These are phyloP conservation scores for Dipodomys stephensi DNA, from an alignment of 2,113 vertebrate species.

Conservation along the genomic window DNA sequence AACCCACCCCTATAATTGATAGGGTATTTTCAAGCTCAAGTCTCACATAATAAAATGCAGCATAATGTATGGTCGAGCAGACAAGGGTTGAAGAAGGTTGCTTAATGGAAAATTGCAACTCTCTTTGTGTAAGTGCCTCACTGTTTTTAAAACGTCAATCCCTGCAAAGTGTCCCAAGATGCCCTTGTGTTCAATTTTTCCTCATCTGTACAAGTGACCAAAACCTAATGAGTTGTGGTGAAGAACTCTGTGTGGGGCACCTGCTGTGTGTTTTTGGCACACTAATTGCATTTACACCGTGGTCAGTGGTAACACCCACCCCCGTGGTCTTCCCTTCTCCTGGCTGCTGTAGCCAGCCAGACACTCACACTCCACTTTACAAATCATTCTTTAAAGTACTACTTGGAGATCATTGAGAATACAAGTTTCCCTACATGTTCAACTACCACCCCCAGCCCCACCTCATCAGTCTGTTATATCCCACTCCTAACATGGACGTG, in stretches of 20 bases:
- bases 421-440: not conserved
- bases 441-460: not conserved
- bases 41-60: slow-evolving; percentile 53
- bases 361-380: not conserved
- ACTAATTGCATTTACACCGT: not conserved
- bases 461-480: not conserved
- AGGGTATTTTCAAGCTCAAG: slow-evolving; percentile 56
- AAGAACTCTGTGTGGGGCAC: not conserved
- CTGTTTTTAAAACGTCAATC: not conserved
- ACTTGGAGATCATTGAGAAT: not conserved
- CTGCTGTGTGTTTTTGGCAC: not conserved
- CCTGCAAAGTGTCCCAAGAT: not conserved
- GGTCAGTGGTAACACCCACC: too few relatives aligned
- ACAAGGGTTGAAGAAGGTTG: not conserved
- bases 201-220: not conserved
- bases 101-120: not conserved
- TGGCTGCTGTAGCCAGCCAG: not conserved
- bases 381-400: not conserved
- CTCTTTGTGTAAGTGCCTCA: not conserved
- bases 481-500: not conserved
- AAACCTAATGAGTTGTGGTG: not conserved
- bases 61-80: slow-evolving; percentile 10
- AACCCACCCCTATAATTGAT: slow-evolving; percentile 51
- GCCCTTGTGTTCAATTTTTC: not conserved
- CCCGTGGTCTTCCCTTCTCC: not conserved